Base-by-base conservation (phyloP, 2,113 vertebrate genomes). In the Colossoma macropomum region DNA sequence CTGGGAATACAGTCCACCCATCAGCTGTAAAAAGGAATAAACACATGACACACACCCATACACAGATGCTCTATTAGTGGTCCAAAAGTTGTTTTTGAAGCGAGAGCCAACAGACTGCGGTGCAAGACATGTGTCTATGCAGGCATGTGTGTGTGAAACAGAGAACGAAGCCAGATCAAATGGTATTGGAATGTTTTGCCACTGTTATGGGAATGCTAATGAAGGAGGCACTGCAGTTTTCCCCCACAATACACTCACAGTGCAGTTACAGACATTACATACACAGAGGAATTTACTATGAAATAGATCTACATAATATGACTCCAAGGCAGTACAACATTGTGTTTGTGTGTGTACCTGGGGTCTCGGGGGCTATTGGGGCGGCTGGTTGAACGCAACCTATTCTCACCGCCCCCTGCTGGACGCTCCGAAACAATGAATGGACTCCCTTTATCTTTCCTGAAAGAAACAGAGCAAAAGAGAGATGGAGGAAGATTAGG, bases 311-410 rank as follows among this genome's bases (percentile, higher is more conserved):
- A 32, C 21, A 1, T 21, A 13, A 38, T 21, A 19, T 11, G 7
- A 38, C 12, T 12, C 30, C 27, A 69, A 38, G 66, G 19, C 73
- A 75, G 23, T 12, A 59, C 7, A 6, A n/a, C 6, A 52, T 50
- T 62, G 30, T 19, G 25, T 45, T 32, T 65, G 59, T 76, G 16
- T 27, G 23, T 56, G 17, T 65, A 94, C 93, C 92, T 94, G 74
- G 91, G 85, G 85, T 95, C 93, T 83, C 93, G 81, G 2, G 94
- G 94, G 90, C 93, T 94, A 90, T 93, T 94, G 80, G 93, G 93
- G 27, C 92, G 92, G 73, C 92, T 94, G 89, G 88, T 87, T 28
- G 89, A 88, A 60, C 92, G 92, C 8, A 93, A 77, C 82, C 89
- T 88, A 84, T 1, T 89, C 63, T 95, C 94, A 4, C 84, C 90